Evolutionary conservation across 2,888 invertebrate species (phyloP).

Genomic region (Xestobium rufovillosum): DNA sequence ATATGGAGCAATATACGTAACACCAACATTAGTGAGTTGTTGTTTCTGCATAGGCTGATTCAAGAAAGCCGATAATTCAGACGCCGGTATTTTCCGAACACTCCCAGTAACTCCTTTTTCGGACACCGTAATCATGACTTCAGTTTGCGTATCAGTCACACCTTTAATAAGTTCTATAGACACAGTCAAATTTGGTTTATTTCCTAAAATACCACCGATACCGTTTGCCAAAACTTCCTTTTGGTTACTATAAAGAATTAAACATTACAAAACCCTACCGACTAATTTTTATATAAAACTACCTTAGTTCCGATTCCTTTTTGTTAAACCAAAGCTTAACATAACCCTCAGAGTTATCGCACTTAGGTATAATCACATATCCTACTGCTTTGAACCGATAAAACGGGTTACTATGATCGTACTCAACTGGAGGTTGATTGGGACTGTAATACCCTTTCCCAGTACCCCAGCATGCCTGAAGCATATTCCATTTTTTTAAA

Average conservation of each 20-base stretch:
- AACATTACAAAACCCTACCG: conserved; percentile 10
- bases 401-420: conserved; percentile 82
- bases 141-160: conserved; percentile 70
- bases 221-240: conserved; percentile 63
- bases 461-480: conserved; percentile 84
- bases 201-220: conserved; percentile 66
- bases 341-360: conserved; percentile 85
- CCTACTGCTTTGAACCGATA: conserved; percentile 93
- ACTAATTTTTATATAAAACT: conserved; percentile 26
- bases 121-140: conserved; percentile 62
- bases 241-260: conserved; percentile 49
- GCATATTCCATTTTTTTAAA: conserved; percentile 88
- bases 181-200: conserved; percentile 74
- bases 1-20: conserved; percentile 63
- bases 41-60: conserved; percentile 63
- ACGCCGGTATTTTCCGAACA: conserved; percentile 63
- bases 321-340: conserved; percentile 81
- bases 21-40: conserved; percentile 66
- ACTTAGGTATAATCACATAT: conserved; percentile 79
- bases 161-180: conserved; percentile 71
- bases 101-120: conserved; percentile 61
- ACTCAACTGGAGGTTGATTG: conserved; percentile 69
- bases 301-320: conserved; percentile 72
- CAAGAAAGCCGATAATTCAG: conserved; percentile 62
- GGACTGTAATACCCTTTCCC: conserved; percentile 77